Percentiles rank a stretch among this genome's conserved stretches.
These are phyloP conservation scores for Lepetodrilus schrolli DNA, from an alignment of 2,888 invertebrate species.

Conservation along the genomic window DNA sequence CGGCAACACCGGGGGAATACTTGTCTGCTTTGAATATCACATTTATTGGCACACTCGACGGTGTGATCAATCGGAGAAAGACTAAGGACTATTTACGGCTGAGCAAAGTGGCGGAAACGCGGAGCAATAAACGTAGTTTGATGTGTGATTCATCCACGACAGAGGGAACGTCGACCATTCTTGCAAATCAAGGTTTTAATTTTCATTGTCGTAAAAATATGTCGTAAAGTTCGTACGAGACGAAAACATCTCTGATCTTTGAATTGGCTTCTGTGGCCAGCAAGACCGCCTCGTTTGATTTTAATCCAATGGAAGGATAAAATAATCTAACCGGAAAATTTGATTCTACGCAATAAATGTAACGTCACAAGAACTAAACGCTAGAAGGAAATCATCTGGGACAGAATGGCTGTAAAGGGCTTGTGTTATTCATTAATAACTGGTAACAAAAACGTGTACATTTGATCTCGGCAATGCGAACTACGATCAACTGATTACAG, in stretches of 20 bases:
- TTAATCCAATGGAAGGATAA: constrained; percentile 19
- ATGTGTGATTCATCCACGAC: constrained; percentile 21
- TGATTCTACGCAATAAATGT: not conserved
- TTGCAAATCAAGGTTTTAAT: constrained; percentile 15
- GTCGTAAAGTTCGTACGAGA: constrained; percentile 19
- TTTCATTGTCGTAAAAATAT: constrained; percentile 27
- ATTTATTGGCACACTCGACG: constrained; percentile 20
- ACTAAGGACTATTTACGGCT: constrained; percentile 23
- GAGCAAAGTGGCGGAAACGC: constrained; percentile 26
- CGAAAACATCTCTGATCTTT: constrained; percentile 8
- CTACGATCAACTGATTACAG: too few species aligned
- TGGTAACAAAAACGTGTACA: too few species aligned
- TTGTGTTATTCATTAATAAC: too few species aligned
- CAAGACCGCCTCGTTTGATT: not conserved
- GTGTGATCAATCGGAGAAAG: constrained; percentile 16
- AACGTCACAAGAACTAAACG: not conserved
- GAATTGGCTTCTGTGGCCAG: not conserved
- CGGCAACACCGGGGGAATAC: not conserved
- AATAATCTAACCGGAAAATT: constrained; percentile 16
- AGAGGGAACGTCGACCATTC: constrained; percentile 6
- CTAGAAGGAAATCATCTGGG: not conserved
- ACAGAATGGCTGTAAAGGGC: too few species aligned
- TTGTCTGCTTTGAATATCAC: constrained; percentile 16
- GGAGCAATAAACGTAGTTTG: constrained; percentile 21
- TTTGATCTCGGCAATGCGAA: too few species aligned